Percentiles rank a stretch among this genome's conserved stretches.
phyloP scores from a whole-genome alignment of 2,797 vertebrate species.

The Poeciliopsis infans region DNA sequence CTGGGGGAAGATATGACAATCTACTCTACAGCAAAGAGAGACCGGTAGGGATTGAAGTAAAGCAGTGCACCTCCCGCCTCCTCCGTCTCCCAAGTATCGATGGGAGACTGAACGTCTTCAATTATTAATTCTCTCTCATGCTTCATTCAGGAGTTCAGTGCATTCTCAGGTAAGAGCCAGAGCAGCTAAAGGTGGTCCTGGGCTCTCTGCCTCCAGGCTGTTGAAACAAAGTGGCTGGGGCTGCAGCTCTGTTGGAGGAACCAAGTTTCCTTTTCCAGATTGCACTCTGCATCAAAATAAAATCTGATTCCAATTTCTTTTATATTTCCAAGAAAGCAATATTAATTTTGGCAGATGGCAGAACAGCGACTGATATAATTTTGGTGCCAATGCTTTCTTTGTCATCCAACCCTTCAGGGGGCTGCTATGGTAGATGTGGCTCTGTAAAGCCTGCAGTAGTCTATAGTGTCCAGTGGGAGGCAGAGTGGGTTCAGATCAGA shows the following conservation, averaged over 20 bases:
- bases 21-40: conserved; percentile 47
- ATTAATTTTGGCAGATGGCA: conserved; percentile 60
- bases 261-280: conserved; percentile 35
- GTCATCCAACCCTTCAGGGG: conserved; percentile 30
- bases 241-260: conserved; percentile 34
- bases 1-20: conserved; percentile 33
- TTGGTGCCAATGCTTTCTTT: conserved; percentile 56
- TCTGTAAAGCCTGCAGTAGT: conserved; percentile 72
- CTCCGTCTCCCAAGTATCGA: conserved; percentile 70
- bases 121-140: conserved; percentile 79
- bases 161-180: conserved; percentile 73
- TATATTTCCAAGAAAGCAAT: conserved; percentile 37
- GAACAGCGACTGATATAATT: conserved; percentile 50
- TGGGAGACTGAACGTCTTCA: conserved; percentile 64
- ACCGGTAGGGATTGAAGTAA: conserved; percentile 48
- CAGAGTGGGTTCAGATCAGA: conserved; percentile 75
- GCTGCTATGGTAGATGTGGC: conserved; percentile 36
- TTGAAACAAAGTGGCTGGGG: conserved; percentile 40
- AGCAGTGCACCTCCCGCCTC: conserved; percentile 70
- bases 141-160: conserved; percentile 73
- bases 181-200: conserved; percentile 60
- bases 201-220: conserved; percentile 61
- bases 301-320: conserved; percentile 29
- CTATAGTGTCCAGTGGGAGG: conserved; percentile 80
- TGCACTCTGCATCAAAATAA: conserved; percentile 7